These are phyloP conservation scores for Danio choprae DNA, from an alignment of 2,797 vertebrate species.

Conservation along the genomic window DNA sequence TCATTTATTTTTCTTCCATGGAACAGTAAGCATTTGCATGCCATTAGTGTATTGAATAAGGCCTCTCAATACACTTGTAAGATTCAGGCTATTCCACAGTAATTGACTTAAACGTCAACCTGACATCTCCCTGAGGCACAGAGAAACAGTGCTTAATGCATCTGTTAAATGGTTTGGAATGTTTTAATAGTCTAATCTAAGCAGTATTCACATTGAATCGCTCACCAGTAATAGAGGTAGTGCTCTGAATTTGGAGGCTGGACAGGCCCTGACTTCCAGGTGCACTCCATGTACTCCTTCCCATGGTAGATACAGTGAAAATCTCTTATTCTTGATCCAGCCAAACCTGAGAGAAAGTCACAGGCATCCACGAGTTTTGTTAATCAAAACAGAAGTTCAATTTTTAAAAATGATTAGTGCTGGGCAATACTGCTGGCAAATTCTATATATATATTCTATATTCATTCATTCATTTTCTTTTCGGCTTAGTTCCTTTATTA, in stretches of 20 bases:
- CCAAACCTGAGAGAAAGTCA: constrained; percentile 60
- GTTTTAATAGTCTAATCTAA: too few relatives aligned
- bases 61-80: neutral
- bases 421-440: too few relatives aligned
- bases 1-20: neutral
- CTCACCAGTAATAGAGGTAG: constrained; percentile 76
- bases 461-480: too few relatives aligned
- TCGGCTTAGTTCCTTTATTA: too few relatives aligned
- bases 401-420: neutral
- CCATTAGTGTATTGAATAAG: neutral
- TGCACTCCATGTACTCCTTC: constrained; percentile 73
- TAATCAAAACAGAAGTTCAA: neutral
- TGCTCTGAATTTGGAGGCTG: constrained; percentile 55
- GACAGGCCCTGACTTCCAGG: constrained; percentile 63
- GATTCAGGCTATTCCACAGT: neutral
- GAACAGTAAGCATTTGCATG: neutral
- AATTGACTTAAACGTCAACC: constrained; percentile 11
- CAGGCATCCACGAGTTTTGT: neutral
- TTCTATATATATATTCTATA: too few relatives aligned
- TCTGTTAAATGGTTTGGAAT: neutral
- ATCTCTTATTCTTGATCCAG: constrained; percentile 60
- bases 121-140: constrained; percentile 8
- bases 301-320: constrained; percentile 73
- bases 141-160: neutral
- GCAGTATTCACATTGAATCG: neutral